Percentiles rank a stretch among this genome's conserved stretches.
These are phyloP conservation scores for Schizopygopsis malacanthus DNA, from an alignment of 2,797 vertebrate species.

Conservation along the genomic window DNA sequence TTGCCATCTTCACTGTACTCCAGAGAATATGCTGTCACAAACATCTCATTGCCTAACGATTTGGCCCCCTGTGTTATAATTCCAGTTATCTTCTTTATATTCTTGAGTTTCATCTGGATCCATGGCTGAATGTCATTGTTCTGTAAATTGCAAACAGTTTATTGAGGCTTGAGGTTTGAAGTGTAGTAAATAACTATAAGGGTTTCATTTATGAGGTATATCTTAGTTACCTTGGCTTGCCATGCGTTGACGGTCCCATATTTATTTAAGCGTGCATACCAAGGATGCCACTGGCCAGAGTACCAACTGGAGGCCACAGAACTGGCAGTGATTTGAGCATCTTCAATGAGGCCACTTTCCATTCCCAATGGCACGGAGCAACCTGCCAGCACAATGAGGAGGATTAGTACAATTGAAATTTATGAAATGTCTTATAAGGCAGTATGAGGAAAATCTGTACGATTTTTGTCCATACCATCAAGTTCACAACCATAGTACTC, in stretches of 20 bases:
- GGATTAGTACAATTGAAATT: background rate
- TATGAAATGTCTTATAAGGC: background rate
- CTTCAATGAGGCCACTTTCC: conserved; percentile 81
- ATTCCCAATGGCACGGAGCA: conserved; percentile 93
- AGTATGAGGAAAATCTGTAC: background rate
- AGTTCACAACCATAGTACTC: conserved; percentile 93
- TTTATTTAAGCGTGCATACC: conserved; percentile 86
- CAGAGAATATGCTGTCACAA: conserved; percentile 82
- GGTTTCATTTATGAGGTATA: background rate
- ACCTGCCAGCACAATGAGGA: conserved; percentile 73
- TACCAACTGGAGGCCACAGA: conserved; percentile 84
- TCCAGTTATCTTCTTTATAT: conserved; percentile 90
- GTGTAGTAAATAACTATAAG: background rate
- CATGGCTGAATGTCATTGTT: conserved; percentile 85
- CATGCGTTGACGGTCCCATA: conserved; percentile 88
- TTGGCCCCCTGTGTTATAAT: conserved; percentile 91
- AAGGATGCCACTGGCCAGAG: conserved; percentile 81
- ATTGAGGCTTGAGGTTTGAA: background rate
- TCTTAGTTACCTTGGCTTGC: conserved; percentile 86
- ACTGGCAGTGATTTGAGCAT: conserved; percentile 86
- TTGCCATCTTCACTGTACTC: conserved; percentile 83
- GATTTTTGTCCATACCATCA: conserved; percentile 80
- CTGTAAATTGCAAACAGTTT: conserved; percentile 68
- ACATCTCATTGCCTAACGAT: conserved; percentile 82
- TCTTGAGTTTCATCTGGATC: conserved; percentile 90